Base-by-base conservation (phyloP, 2,113 vertebrate genomes). In the Tiliqua scincoides region DNA sequence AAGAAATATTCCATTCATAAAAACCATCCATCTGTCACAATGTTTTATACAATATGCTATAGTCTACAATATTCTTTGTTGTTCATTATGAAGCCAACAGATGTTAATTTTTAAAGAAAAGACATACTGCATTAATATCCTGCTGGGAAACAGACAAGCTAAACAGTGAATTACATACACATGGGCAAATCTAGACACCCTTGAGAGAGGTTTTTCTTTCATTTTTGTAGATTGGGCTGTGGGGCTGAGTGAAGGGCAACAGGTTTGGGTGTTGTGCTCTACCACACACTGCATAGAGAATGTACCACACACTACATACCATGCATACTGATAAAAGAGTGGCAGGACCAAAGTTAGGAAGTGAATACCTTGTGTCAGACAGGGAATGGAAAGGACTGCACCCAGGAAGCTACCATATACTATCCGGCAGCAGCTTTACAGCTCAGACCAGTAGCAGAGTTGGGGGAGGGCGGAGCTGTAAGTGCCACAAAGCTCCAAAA, bases 21-120 rank as follows among this genome's bases (percentile, higher is more conserved):
- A 88, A 96, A 93, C 91, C 87, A 92, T 93, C 93, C 93, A 89
- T 94, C 93, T 94, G 92, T 94, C 92, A 91, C 79, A 71, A 82
- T 83, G 68, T 85, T 95, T 96, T 85, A 87, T 83, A 93, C 89
- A 59, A 84, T 88, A 86, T 27, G 40, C 86, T 83, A 92, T 71
- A 87, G 59, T 88, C 87, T 92, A 43, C 79, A 93, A 92, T 86
- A 91, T 1, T 0, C 0, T 62, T 43, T 59, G 63, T 57, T 85
- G 84, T 79, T 70, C 63, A 85, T 80, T 86, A 80, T 86, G 40
- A 52, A 63, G 59, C 59, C 77, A 86, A 73, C 59, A 81, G 78
- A 81, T 62, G 68, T 77, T 62, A 37, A 12, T 63, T 61, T 85
- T 86, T 72, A 63, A 79, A 61, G 54, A 43, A 72, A 27, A 48